These are phyloP conservation scores for Sinentomon sp. DNA, from an alignment of 2,888 invertebrate species.

Conservation along the genomic window DNA sequence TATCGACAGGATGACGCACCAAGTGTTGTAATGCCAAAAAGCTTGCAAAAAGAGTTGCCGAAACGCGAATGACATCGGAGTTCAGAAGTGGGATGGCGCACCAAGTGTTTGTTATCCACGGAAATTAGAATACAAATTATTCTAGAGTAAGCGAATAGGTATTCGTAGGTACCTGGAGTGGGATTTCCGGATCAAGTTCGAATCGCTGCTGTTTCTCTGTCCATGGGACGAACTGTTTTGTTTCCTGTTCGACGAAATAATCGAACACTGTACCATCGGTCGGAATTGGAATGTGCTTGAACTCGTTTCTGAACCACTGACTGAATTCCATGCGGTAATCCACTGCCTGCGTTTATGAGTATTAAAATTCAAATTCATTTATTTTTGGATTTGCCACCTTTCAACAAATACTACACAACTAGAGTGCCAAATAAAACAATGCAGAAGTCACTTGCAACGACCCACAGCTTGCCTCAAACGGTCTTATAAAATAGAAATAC, in stretches of 20 bases:
- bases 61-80: neutral
- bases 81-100: no score
- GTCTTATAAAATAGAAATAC: no score
- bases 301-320: slow-evolving; percentile 93
- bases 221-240: slow-evolving; percentile 71
- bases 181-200: slow-evolving; percentile 68
- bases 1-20: neutral
- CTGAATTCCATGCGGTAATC: slow-evolving; percentile 86
- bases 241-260: slow-evolving; percentile 69
- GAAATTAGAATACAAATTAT: no score
- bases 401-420: no score
- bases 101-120: no score
- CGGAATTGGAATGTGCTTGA: slow-evolving; percentile 80
- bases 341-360: slow-evolving; percentile 29
- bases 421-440: no score
- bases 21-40: neutral
- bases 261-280: slow-evolving; percentile 77
- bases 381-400: neutral
- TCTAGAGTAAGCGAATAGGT: no score
- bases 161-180: slow-evolving; percentile 36
- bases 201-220: slow-evolving; percentile 65
- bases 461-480: no score
- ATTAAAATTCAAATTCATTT: neutral
- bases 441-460: no score
- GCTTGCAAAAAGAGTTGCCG: neutral